Evolutionary conservation across 2,797 vertebrate species (phyloP).

Genomic region (Eulemur coronatus): DNA sequence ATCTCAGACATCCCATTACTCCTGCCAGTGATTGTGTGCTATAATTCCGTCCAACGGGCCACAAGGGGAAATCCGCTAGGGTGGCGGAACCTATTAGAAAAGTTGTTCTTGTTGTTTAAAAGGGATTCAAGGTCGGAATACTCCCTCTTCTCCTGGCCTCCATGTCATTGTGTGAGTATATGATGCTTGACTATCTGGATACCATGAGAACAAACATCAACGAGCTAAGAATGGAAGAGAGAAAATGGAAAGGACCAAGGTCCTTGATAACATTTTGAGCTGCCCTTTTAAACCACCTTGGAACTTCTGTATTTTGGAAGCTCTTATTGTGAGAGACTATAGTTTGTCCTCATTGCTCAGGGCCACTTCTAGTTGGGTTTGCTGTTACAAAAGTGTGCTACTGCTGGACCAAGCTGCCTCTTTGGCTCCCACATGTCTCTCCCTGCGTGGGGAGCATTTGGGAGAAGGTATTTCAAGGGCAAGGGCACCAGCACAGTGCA

Average conservation of each 20-base stretch:
- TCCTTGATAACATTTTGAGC: not conserved
- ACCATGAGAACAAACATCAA: not conserved
- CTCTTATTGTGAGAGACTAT: not conserved
- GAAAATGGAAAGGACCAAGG: not conserved
- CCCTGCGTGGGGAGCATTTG: not conserved
- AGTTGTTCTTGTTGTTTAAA: not conserved
- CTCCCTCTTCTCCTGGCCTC: not conserved
- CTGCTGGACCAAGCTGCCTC: not conserved
- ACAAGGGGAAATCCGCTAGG: not conserved
- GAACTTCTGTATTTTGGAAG: not conserved
- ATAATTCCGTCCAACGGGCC: not conserved
- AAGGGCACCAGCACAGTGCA: accelerated
- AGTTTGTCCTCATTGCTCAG: not conserved
- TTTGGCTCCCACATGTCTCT: not conserved
- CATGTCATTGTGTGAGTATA: not conserved
- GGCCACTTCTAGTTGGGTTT: not conserved
- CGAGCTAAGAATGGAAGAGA: not conserved
- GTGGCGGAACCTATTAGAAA: not conserved
- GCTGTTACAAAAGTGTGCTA: not conserved
- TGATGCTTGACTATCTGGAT: not conserved
- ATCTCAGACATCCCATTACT: not conserved
- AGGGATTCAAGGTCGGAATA: not conserved
- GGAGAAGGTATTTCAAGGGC: not conserved
- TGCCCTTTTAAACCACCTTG: not conserved
- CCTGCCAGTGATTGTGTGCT: not conserved